A percentile compares a stretch with the other conserved stretches of the same genome.
These are phyloP conservation scores for Campoplex capitator DNA, from an alignment of 2,888 invertebrate species.

Conservation along the genomic window DNA sequence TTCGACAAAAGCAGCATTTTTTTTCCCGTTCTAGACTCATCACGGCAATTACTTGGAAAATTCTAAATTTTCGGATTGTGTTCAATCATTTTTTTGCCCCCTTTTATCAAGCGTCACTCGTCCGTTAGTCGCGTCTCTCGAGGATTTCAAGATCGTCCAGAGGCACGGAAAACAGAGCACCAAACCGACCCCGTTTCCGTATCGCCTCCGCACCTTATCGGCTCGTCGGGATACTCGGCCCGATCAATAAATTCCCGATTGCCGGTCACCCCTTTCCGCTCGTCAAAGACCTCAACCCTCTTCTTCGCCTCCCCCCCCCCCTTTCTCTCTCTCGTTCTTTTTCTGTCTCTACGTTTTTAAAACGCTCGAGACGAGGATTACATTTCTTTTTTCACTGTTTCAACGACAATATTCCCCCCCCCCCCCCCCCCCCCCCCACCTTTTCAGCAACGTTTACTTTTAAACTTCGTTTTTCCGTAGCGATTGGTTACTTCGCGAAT, in stretches of 20 bases:
- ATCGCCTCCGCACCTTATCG: slow-evolving; percentile 58
- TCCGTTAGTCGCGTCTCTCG: slow-evolving; percentile 3
- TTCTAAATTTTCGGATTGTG: slow-evolving; percentile 6
- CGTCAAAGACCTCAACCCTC: slow-evolving; percentile 38
- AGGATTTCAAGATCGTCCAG: slow-evolving; percentile 49
- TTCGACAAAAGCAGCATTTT: slow-evolving; percentile 1
- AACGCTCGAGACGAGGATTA: neutral
- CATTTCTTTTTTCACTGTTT: neutral
- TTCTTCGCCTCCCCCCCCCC: slow-evolving; percentile 4
- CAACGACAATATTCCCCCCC: neutral
- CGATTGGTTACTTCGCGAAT: neutral
- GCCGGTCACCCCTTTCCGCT: slow-evolving; percentile 63
- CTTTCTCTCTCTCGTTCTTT: neutral
- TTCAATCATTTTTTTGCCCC: neutral
- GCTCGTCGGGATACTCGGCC: slow-evolving; percentile 59
- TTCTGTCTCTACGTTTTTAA: neutral
- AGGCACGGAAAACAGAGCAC: slow-evolving; percentile 35
- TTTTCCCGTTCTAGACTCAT: neutral
- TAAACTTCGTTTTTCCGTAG: neutral
- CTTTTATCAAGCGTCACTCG: slow-evolving; percentile 11
- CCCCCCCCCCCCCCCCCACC: neutral
- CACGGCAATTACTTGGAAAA: neutral
- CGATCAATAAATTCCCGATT: slow-evolving; percentile 73
- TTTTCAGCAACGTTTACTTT: neutral
- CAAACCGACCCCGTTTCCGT: slow-evolving; percentile 62